Conservation (phyloP, 1,140 invertebrate species). For the Campodea augens region DNA sequence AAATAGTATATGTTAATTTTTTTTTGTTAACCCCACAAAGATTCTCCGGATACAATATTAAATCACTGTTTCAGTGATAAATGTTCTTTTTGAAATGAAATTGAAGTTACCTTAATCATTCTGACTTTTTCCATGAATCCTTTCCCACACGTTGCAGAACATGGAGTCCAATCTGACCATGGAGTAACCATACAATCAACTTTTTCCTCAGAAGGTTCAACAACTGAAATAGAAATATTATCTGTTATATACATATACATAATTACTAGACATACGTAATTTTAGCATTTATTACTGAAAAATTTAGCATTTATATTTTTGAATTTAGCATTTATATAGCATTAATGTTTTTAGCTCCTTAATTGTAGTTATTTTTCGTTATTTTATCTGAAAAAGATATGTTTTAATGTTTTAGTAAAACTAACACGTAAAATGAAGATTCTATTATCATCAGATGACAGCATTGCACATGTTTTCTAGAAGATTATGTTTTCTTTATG, state of each 20-base stretch:
- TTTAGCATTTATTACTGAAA: conserved; percentile 22
- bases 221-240: not conserved
- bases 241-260: not conserved
- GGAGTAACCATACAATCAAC: conserved; percentile 43
- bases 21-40: too few species aligned
- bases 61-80: too few species aligned
- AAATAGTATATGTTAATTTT: too few species aligned
- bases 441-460: too few species aligned
- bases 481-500: too few species aligned
- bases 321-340: conserved; percentile 30
- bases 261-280: conserved; percentile 16
- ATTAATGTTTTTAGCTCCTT: conserved; percentile 27
- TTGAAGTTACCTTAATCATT: conserved; percentile 32
- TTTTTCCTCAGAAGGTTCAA: conserved; percentile 16
- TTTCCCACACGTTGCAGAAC: conserved; percentile 46
- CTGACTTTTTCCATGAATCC: conserved; percentile 36
- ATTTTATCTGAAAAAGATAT: too few species aligned
- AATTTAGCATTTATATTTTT: conserved; percentile 25
- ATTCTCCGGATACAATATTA: too few species aligned
- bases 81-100: too few species aligned
- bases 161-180: conserved; percentile 55
- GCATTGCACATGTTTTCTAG: too few species aligned
- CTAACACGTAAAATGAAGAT: too few species aligned
- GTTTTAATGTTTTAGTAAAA: too few species aligned
- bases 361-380: conserved; percentile 21